phyloP scores from a whole-genome alignment of 1,140 invertebrate genomes.

The Antheraea mylitta region DNA sequence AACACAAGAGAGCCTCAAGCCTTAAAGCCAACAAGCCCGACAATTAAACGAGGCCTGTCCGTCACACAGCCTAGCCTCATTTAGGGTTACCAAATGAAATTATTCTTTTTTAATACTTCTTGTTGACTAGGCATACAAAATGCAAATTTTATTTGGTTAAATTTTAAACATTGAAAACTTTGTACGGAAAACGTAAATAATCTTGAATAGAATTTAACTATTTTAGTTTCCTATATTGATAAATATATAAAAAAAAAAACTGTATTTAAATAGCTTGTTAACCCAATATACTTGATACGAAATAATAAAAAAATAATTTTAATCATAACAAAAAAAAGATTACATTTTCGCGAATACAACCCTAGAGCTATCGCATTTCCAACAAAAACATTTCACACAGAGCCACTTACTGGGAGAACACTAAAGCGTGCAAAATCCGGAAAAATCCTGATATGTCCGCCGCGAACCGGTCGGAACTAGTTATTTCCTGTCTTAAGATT shows the following conservation, averaged over 20 bases:
- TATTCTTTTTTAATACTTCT: neutral
- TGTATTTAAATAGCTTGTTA: too few relatives aligned
- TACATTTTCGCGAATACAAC: neutral
- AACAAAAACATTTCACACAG: conserved; percentile 8
- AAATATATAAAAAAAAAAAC: too few relatives aligned
- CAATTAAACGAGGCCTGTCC: neutral
- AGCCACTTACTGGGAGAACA: conserved; percentile 20
- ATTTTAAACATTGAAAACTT: too few relatives aligned
- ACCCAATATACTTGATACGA: too few relatives aligned
- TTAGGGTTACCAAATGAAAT: neutral
- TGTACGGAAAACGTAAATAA: too few relatives aligned
- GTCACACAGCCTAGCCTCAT: neutral
- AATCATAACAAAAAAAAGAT: neutral
- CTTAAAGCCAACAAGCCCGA: conserved; percentile 1
- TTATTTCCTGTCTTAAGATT: conserved; percentile 56
- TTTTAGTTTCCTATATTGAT: too few relatives aligned
- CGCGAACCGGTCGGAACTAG: conserved; percentile 45
- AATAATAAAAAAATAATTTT: neutral
- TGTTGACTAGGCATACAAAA: too few relatives aligned
- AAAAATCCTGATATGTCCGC: conserved; percentile 55
- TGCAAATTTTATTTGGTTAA: too few relatives aligned
- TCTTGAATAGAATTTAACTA: too few relatives aligned
- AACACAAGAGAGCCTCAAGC: neutral
- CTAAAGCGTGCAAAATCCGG: conserved; percentile 39
- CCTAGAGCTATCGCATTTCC: neutral